Evolutionary conservation across 2,797 vertebrate genomes (phyloP).

Genomic region (Telmatherina bonti): DNA sequence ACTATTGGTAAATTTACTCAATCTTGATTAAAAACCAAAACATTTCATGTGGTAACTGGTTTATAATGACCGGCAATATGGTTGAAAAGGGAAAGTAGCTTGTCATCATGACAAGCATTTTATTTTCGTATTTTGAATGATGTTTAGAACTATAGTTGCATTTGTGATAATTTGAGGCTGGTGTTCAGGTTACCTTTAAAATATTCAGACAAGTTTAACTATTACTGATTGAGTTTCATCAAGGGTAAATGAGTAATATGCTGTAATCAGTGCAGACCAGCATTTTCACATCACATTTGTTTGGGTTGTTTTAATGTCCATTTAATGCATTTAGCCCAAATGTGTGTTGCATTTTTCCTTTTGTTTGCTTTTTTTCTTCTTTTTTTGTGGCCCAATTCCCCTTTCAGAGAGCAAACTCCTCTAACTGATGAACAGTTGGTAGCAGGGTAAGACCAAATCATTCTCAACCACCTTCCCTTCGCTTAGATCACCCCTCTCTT

Average conservation of each 20-base stretch:
- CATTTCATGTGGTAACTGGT: background rate
- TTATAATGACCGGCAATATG: background rate
- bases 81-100: background rate
- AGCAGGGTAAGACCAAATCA: slow-evolving; percentile 92
- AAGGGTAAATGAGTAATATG: background rate
- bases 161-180: background rate
- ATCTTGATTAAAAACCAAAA: background rate
- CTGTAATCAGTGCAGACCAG: slow-evolving; percentile 33
- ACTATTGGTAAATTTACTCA: background rate
- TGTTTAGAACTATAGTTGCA: background rate
- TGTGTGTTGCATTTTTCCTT: slow-evolving; percentile 82
- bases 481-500: slow-evolving; percentile 85
- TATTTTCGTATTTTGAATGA: background rate
- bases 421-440: slow-evolving; percentile 96
- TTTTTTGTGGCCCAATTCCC: slow-evolving; percentile 93
- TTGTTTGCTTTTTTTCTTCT: slow-evolving; percentile 81
- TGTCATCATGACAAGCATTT: background rate
- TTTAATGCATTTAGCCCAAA: slow-evolving; percentile 79
- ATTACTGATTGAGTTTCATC: background rate
- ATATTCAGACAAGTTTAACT: background rate
- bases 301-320: slow-evolving; percentile 75
- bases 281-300: slow-evolving; percentile 62
- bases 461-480: slow-evolving; percentile 86
- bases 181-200: background rate
- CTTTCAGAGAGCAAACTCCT: slow-evolving; percentile 96